Base-by-base conservation (phyloP, 1,140 invertebrate genomes). In the Palaemon carinicauda region DNA sequence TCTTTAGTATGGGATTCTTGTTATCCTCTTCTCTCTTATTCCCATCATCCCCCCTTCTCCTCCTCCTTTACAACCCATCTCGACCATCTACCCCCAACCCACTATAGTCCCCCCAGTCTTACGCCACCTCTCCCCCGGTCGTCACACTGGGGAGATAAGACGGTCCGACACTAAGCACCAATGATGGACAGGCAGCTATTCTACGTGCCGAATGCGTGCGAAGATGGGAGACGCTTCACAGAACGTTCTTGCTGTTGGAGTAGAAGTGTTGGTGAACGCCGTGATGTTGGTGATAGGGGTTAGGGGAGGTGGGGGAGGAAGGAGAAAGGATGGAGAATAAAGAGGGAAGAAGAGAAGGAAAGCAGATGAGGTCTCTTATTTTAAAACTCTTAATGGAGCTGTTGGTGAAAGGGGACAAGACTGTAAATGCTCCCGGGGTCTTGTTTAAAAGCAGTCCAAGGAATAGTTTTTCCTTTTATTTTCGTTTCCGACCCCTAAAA, bases 161-260 rank as follows among this genome's bases (percentile, higher is more conserved):
- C 83, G 83, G 60, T 51, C 77, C 83, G 83, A 86, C 83, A 80
- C 83, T 86, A 86, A 86, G 83, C 77, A 86, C 77, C 83, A 69
- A 60, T 86, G 83, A 86, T 86, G 83, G 83, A 86, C 83, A 86
- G 77, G 33, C 69, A 33, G 83, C 83, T 86, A 86, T 86, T 86
- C 83, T 86, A 86, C 83, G 75, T 80, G 83, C 77, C 41, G 83
- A 86, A 75, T 80, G 83, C 83, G 83, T 86, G 83, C 83, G 83
- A 86, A 79, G 77, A 56, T 51, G 80, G 75, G 75, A 79, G 60
- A 54, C 75, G 33, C 52, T 73, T 80, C 75, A 86, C 75, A 86
- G 83, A 86, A 86, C 80, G 83, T 41, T 41, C 41, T 41, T 29
- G 65, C 41, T 29, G 80, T 52, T n/a, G 50, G 56, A 50, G 50